Evolutionary conservation across 1,140 invertebrate species (phyloP), one percentile per base, ranked within the genome.

Genomic region (Heliconius nattereri): DNA sequence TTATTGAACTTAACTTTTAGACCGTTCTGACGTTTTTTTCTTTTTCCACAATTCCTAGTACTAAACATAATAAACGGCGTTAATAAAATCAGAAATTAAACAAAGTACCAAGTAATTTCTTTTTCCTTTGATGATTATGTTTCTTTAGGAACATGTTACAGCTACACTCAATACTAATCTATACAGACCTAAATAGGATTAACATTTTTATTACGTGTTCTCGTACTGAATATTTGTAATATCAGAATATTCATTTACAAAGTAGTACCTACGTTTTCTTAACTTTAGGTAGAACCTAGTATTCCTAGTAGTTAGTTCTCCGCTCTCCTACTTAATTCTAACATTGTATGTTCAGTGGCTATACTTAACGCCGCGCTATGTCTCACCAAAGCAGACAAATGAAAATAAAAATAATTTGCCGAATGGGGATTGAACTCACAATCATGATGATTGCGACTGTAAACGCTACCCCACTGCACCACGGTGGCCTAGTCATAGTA

Each of bases 81-180:
- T 23, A 23, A 57, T 23, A 23, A 57, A 57, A 57, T n/a, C 7
- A 23, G 54, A 57, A 23, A 57, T 57, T 57, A 57, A 23, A 23
- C n/a, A 23, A 57, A 57, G 20, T 23, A 57, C 9, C 60, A 29
- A 66, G 23, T 60, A 23, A 66, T 66, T 26, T 66, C 23, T 16
- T 26, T n/a, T 26, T 16, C 26, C 11, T 66, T 66, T 66, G 60
- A 66, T 66, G 60, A 66, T 66, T 66, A 66, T 66, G 23, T 66
- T 29, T 9, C 23, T 66, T 66, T 66, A 66, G 13, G 26, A 66
- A 66, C 23, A 66, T 66, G 26, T 66, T 66, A 29, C 54, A 57
- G 54, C 54, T 23, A n/a, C 23, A 11, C 60, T 66, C 9, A 29
- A n/a, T 66, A 66, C 23, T 29, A 66, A 66, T 29, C 60, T 66